Base-by-base conservation (phyloP, 2,797 vertebrate species). In the Gymnodraco acuticeps region DNA sequence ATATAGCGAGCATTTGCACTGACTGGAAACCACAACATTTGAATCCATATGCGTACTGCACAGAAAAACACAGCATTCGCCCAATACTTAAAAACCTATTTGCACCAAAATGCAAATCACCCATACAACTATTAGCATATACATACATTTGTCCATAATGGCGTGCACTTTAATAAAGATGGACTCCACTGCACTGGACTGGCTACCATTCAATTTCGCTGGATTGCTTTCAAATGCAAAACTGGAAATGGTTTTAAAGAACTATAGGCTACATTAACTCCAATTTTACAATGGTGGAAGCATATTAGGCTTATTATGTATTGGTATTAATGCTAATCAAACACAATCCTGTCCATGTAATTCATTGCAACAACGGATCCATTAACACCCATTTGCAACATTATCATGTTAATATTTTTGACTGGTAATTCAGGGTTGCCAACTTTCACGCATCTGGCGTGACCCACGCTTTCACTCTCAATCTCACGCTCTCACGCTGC, bases 171-270 rank as follows among this genome's bases (percentile, higher is more conserved):
- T 5, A 55, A 52, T 46, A 9, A 10, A 59, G n/a, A 20, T 12
- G 17, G 27, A 38, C 23, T 33, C 31, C 6, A 15, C 59, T 31
- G 47, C 16, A 31, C 17, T 27, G 15, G 20, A 38, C 7, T 64
- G 38, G 51, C n/a, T n/a, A 16, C 54, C 71, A 78, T 0, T 66
- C 23, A 79, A 66, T 74, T 75, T 48, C 43, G 14, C 43, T 51
- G 11, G 8, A 45, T 48, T 45, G 33, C 14, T 75, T 52, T 50
- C n/a, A 13, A 10, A 10, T 3, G 2, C 10, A 20, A 80, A 73
- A 73, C 60, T 72, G 70, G 62, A 86, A 86, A 12, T 58, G 15
- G 12, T 62, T 82, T 69, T 77, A 1, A 78, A 81, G 52, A 81
- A 76, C 48, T n/a, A n/a, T n/a, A n/a, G n/a, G n/a, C n/a, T 70